Evolutionary conservation across 1,140 invertebrate genomes (phyloP), one percentile per base, ranked within the genome.

Genomic region (Penaeus vannamei): DNA sequence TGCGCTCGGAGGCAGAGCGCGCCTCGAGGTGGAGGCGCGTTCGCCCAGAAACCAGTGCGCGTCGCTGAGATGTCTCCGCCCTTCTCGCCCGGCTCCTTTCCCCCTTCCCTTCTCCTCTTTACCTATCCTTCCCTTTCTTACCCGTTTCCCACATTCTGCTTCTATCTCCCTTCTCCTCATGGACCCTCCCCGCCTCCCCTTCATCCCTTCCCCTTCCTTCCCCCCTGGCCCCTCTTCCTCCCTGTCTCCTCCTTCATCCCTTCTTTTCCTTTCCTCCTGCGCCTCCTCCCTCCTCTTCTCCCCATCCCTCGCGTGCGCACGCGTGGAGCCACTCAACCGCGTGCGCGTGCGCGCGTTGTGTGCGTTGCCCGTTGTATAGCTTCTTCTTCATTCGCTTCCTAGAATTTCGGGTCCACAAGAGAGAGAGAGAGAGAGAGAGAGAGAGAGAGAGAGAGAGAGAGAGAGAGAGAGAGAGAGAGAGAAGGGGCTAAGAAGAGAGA

Each of bases 401-500:
- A 69, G 23, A 46, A 46, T 23, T 46, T 22, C 46, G 53, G 60
- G 59, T 53, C 26, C 46, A 59, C 22, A 76, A 59, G n/a, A 42
- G 53, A 32, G 36, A 59, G 26, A 64, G 22, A 86, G 62, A 32
- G 46, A 69, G 29, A 26, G 61, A 53, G 79, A 53, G 17, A 12
- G 62, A 20, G 22, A 42, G 29, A 66, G 26, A 36, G 26, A 72
- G 53, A 72, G 42, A 32, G 53, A 42, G 64, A 46, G n/a, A 36
- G 46, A 29, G 32, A 53, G n/a, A 79, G 29, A 77, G 61, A 26
- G 42, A 66, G 26, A 23, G 60, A 26, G 77, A 42, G 12, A 20
- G 29, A 20, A 69, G 22, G 61, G 19, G 66, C 8, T 29, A 77
- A n/a, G 60, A 46, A 32, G 53, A 86, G 69, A 22, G 85, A 86